Evolutionary conservation across 2,797 vertebrate genomes (phyloP), one percentile per base, ranked within the genome.

Genomic region (Scarus forsteni): DNA sequence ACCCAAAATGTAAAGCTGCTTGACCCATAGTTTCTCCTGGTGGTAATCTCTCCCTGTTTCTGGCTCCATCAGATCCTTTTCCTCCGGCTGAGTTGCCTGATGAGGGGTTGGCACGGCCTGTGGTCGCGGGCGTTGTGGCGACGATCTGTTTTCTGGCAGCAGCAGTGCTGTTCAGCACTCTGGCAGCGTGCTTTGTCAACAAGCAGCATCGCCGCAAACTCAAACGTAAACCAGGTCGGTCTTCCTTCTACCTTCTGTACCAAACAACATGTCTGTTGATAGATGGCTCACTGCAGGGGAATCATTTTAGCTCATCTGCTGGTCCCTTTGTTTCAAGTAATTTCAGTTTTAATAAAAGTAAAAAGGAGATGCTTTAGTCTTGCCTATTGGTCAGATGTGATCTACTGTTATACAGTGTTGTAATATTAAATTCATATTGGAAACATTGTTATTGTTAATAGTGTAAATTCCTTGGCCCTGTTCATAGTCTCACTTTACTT

Each of bases 131-230:
- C 45, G 97, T 99, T 0, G 97, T 99, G 73, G 98, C 98, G 60
- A 99, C 98, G 80, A 99, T 99, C 89, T 99, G 98, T 89, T 99
- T 99, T 87, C 92, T 99, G 93, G 98, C 98, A 34, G 97, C 98
- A 0, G 98, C 98, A 54, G 95, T 99, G 84, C 94, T 99, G 70
- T 99, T 99, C 89, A 99, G 98, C 93, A 99, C 98, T 15, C 94
- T 99, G 40, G 98, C 98, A 1, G 98, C 98, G 82, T 99, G 97
- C 93, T 99, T 99, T 52, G 98, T 99, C 88, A 99, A 99, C 92
- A 97, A 97, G 88, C 98, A 99, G 89, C 96, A 98, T 80, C 97
- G 97, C 56, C 97, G 97, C 85, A 99, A 99, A 91, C 96, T 99
- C 84, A 99, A 99, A 83, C 96, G 97, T 81, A 99, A 98, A 93